Evolutionary conservation across 2,113 vertebrate species (phyloP).

Genomic region (Hemiprocne comata): DNA sequence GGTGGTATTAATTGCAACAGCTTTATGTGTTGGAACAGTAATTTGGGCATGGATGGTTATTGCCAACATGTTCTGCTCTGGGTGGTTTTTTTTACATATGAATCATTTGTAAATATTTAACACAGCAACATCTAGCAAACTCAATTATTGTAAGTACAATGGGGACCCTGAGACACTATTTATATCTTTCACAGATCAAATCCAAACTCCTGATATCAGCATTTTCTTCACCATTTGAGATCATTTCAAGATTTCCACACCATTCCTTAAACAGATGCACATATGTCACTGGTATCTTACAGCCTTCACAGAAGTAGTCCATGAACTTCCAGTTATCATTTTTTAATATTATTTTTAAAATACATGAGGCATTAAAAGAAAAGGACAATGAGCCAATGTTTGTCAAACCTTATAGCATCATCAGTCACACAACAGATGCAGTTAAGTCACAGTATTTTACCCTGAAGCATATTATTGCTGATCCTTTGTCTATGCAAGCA

Average conservation of each 20-base stretch:
- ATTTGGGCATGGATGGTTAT: background rate
- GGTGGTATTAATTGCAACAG: background rate
- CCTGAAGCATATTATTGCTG: background rate
- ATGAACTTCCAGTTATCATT: background rate
- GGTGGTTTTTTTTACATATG: background rate
- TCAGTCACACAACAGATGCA: slow-evolving; percentile 31
- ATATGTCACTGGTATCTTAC: background rate
- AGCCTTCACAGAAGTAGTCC: background rate
- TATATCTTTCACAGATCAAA: background rate
- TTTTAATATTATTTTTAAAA: background rate
- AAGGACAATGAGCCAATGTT: slow-evolving; percentile 12
- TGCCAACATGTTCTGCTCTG: background rate
- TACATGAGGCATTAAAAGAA: background rate
- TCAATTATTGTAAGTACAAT: background rate
- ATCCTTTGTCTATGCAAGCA: background rate
- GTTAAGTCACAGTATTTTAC: slow-evolving; percentile 31
- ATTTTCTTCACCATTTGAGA: background rate
- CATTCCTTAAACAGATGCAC: background rate
- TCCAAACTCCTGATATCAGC: background rate
- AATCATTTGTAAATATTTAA: background rate
- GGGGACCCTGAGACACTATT: background rate
- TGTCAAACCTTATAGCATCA: slow-evolving; percentile 16
- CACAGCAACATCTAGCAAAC: background rate
- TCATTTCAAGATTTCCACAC: background rate
- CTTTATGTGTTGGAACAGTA: background rate